Conservation (phyloP, 2,113 vertebrate genomes). For the Ascaphus truei region DNA sequence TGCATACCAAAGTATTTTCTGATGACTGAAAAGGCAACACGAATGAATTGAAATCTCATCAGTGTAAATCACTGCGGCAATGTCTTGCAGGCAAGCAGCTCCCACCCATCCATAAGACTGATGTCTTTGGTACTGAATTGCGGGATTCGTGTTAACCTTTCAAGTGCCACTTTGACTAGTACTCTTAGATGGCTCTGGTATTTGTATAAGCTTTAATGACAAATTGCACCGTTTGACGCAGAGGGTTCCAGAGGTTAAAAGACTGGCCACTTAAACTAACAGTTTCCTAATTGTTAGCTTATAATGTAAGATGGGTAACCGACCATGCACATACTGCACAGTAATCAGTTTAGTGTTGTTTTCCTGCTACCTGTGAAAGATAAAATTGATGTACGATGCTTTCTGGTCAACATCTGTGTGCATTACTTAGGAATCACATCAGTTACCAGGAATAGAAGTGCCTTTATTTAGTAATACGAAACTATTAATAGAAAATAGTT, state of each 20-base stretch:
- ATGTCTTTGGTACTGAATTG: conserved; percentile 15
- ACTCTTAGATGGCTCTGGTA: neutral
- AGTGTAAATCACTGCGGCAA: conserved; percentile 41
- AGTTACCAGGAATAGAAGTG: conserved; percentile 5
- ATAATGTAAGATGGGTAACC: conserved; percentile 25
- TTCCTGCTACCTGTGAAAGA: neutral
- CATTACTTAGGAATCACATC: too few species aligned
- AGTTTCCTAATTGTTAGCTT: conserved; percentile 32
- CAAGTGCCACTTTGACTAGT: conserved; percentile 30
- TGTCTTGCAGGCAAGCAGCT: conserved; percentile 38
- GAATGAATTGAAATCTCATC: conserved; percentile 39
- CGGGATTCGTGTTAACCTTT: conserved; percentile 28
- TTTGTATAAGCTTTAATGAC: conserved; percentile 39
- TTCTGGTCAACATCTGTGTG: too few species aligned
- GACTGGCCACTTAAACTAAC: conserved; percentile 33
- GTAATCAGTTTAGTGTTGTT: conserved; percentile 3
- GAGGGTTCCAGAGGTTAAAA: conserved; percentile 27
- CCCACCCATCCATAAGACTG: conserved; percentile 36
- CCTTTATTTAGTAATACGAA: neutral
- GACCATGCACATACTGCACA: neutral
- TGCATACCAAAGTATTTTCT: conserved; percentile 47
- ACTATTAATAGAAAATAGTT: neutral
- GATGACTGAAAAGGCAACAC: conserved; percentile 48
- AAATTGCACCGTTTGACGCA: conserved; percentile 21
- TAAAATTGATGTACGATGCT: too few species aligned